Evolutionary conservation across 2,113 vertebrate species (phyloP).

Genomic region (Bothrops jararaca): DNA sequence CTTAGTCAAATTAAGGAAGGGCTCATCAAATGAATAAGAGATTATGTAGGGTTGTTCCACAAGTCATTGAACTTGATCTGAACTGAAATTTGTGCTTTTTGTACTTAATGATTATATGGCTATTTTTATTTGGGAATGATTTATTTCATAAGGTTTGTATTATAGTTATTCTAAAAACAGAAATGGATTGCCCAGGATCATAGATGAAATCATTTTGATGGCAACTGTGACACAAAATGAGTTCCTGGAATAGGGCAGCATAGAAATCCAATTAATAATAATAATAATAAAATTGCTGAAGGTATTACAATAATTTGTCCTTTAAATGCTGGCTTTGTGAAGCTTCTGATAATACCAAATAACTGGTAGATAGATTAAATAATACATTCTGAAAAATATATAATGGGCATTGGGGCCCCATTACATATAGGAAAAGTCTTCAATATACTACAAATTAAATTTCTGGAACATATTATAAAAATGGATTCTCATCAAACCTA

Average conservation of each 20-base stretch:
- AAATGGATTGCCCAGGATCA: neutral
- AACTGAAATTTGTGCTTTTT: neutral
- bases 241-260: too few relatives aligned
- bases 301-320: neutral
- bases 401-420: neutral
- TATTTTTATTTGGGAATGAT: neutral
- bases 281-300: neutral
- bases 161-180: neutral
- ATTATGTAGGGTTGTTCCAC: neutral
- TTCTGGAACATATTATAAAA: neutral
- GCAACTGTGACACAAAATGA: neutral
- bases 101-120: neutral
- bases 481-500: neutral
- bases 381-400: neutral
- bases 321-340: neutral
- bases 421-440: neutral
- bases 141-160: neutral
- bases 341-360: neutral
- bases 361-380: neutral
- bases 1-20: neutral
- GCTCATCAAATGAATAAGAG: neutral
- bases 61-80: neutral
- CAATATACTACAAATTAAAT: neutral
- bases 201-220: neutral
- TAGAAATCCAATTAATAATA: too few relatives aligned